These are phyloP conservation scores for Bhutanitis thaidina DNA, from an alignment of 2,888 invertebrate species.

Conservation along the genomic window DNA sequence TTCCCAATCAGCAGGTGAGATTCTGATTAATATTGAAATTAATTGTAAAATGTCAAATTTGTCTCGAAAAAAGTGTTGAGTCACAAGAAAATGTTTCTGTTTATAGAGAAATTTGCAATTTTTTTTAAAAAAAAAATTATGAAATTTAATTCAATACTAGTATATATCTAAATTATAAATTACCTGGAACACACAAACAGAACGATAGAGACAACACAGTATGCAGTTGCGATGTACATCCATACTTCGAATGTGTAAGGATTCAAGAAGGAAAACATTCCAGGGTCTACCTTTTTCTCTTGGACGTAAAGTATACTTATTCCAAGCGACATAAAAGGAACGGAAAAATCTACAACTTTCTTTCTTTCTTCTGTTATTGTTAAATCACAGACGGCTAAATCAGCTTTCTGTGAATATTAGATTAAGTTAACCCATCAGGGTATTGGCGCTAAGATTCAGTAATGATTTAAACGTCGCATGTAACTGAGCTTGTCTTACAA, in stretches of 20 bases:
- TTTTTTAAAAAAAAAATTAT: too few species aligned
- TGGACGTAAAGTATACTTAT: slow-evolving; percentile 93
- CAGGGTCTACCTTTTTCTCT: slow-evolving; percentile 86
- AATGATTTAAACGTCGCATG: too few species aligned
- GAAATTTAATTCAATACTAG: too few species aligned
- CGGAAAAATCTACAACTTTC: slow-evolving; percentile 94
- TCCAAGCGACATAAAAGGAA: slow-evolving; percentile 97
- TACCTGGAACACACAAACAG: slow-evolving; percentile 90
- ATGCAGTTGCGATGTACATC: slow-evolving; percentile 92
- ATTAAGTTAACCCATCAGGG: too few species aligned
- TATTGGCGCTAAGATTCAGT: too few species aligned
- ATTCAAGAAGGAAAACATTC: slow-evolving; percentile 91
- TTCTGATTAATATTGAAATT: slow-evolving; percentile 60
- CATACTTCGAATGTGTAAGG: slow-evolving; percentile 92
- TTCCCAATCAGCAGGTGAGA: slow-evolving; percentile 96
- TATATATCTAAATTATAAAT: background rate
- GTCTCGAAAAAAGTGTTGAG: too few species aligned
- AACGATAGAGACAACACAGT: slow-evolving; percentile 88
- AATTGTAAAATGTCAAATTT: too few species aligned
- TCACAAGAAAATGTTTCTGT: too few species aligned
- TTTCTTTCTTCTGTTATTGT: slow-evolving; percentile 96
- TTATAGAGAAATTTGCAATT: too few species aligned
- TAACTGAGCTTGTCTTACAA: too few species aligned
- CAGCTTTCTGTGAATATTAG: slow-evolving; percentile 51
- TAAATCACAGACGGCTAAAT: slow-evolving; percentile 81